Evolutionary conservation across 2,888 invertebrate genomes (phyloP), one percentile per base, ranked within the genome.

Genomic region (Bugula neritina): DNA sequence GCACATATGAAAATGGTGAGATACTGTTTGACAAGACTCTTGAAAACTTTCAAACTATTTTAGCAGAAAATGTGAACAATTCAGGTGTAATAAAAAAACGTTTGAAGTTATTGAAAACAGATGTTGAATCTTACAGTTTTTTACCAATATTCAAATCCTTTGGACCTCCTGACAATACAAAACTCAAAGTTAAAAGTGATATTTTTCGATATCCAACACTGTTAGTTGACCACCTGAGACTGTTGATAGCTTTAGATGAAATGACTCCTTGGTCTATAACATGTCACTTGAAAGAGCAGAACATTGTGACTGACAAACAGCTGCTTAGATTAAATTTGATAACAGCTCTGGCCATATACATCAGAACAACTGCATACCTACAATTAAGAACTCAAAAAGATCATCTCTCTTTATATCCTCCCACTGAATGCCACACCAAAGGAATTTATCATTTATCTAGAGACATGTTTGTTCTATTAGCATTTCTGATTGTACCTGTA

Each of bases 171-270:
- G 25, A 55, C 5, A 55, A 55, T 25, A n/a, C 55, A n/a, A 43
- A 17, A 5, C 43, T 43, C 5, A 43, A 43, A 43, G 43, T 43
- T 5, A 43, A 43, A 17, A 43, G 17, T 23, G 23, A 55, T 23
- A 55, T 55, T 5, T 55, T 55, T 25, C 5, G 55, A n/a, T 55
- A 55, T n/a, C 55, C 55, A 55, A 55, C 55, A 3, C 25, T 55
- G 10, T 23, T 55, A 5, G 55, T 23, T 25, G 25, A 55, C 23
- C 21, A 55, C 23, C 21, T 55, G 17, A 55, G 25, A n/a, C 5
- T 55, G 55, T n/a, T 55, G 21, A 5, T 25, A 17, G 55, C 23
- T 17, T n/a, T 17, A 23, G 23, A n/a, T 25, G 23, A 23, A 55
- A 17, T 5, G 5, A 17, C 3, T 55, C 55, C 55, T 17, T 55